A percentile compares a stretch with the other conserved stretches of the same genome.
Conservation (phyloP, 2,113 vertebrate genomes). For the Mobula birostris region DNA sequence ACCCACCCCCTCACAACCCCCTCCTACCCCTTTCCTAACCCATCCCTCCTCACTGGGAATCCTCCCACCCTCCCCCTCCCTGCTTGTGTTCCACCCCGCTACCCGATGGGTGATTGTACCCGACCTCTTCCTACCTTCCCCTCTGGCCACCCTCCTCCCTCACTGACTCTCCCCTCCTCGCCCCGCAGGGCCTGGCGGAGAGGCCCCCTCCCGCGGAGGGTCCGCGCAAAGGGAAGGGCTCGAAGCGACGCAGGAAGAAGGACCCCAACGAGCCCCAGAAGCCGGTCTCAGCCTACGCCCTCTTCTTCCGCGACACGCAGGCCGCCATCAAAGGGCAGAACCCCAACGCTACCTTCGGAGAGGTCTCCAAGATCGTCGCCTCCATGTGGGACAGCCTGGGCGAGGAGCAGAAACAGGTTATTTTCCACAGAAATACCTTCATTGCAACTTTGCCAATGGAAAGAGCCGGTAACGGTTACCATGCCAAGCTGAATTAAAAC, state of each 20-base stretch:
- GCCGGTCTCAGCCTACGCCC: constrained; percentile 46
- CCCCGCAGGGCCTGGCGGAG: constrained; percentile 46
- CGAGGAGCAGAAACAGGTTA: constrained; percentile 70
- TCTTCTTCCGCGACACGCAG: constrained; percentile 86
- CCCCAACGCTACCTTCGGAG: constrained; percentile 68
- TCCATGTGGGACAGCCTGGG: constrained; percentile 93
- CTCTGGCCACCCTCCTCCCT: not conserved
- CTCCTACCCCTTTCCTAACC: not conserved
- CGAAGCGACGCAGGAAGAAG: constrained; percentile 45
- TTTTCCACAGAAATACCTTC: too few relatives aligned
- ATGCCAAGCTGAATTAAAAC: too few relatives aligned
- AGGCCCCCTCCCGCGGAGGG: constrained; percentile 52
- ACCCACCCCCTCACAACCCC: not conserved
- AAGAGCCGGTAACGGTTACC: too few relatives aligned
- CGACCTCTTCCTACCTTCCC: constrained; percentile 40
- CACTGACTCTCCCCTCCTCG: not conserved
- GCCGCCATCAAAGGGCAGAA: constrained; percentile 62
- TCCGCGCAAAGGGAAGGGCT: constrained; percentile 41
- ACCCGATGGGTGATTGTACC: constrained; percentile 22
- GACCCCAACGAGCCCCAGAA: constrained; percentile 53
- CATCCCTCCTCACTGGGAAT: constrained; percentile 23
- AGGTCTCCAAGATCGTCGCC: constrained; percentile 85
- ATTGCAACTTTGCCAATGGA: too few relatives aligned
- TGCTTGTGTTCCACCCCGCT: not conserved
- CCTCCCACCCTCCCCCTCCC: too few relatives aligned